Conservation (phyloP, 2,797 vertebrate species). For the Sorex maritimensis region DNA sequence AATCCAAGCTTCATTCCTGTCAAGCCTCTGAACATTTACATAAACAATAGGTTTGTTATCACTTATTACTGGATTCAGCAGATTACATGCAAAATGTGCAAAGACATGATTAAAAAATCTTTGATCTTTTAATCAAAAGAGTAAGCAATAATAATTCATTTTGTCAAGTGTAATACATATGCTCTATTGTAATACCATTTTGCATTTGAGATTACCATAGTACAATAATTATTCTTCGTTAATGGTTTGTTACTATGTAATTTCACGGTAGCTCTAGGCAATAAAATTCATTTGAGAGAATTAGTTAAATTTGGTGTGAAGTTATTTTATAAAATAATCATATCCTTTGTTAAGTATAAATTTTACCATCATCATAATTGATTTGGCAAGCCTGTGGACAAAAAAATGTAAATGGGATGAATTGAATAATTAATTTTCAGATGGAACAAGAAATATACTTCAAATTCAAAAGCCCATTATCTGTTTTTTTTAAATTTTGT, state of each 20-base stretch:
- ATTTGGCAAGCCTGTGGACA: slow-evolving; percentile 39
- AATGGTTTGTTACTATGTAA: background rate
- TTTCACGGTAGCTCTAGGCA: slow-evolving; percentile 32
- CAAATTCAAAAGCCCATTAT: slow-evolving; percentile 5
- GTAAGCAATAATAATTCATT: slow-evolving; percentile 71
- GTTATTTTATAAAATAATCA: slow-evolving; percentile 68
- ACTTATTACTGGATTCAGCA: slow-evolving; percentile 42
- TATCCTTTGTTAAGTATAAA: slow-evolving; percentile 63
- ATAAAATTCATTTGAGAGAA: slow-evolving; percentile 57
- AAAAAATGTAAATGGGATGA: background rate
- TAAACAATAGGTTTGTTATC: slow-evolving; percentile 63
- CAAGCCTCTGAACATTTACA: slow-evolving; percentile 66
- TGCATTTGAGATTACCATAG: slow-evolving; percentile 59
- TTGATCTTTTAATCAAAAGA: slow-evolving; percentile 81
- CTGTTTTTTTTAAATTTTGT: slow-evolving; percentile 30
- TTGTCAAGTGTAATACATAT: slow-evolving; percentile 69
- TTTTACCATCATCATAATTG: slow-evolving; percentile 9
- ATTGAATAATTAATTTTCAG: background rate
- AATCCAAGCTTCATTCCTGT: slow-evolving; percentile 59
- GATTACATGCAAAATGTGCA: slow-evolving; percentile 77
- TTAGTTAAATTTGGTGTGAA: slow-evolving; percentile 33
- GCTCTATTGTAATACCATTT: slow-evolving; percentile 33
- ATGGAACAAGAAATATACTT: slow-evolving; percentile 1
- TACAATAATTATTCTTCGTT: slow-evolving; percentile 59
- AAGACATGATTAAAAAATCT: slow-evolving; percentile 77